Percentiles rank a stretch among this genome's conserved stretches.
These are phyloP conservation scores for Ceratotherium simum DNA, from an alignment of 2,113 vertebrate genomes.

Conservation along the genomic window DNA sequence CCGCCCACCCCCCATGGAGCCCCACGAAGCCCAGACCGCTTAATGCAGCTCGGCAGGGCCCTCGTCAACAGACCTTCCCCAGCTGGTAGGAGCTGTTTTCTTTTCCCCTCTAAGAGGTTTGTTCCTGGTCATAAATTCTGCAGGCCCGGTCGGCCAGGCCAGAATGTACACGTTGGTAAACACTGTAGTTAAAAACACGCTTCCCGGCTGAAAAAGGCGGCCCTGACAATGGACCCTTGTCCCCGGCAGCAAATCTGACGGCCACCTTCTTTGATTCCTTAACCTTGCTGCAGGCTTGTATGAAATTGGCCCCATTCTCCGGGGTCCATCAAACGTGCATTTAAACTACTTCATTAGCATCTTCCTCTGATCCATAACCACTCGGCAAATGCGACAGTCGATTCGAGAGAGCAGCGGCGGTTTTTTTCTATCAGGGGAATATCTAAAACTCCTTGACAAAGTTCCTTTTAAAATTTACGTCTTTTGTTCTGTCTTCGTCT, in stretches of 20 bases:
- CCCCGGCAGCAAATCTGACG: slow-evolving; percentile 75
- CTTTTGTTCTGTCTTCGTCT: slow-evolving; percentile 86
- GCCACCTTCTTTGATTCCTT: slow-evolving; percentile 86
- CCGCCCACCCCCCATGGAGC: slow-evolving; percentile 79
- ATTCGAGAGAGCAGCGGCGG: slow-evolving; percentile 74
- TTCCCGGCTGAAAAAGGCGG: slow-evolving; percentile 81
- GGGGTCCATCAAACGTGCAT: slow-evolving; percentile 86
- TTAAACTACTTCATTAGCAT: slow-evolving; percentile 87
- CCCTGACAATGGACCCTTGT: slow-evolving; percentile 86
- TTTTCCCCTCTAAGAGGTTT: slow-evolving; percentile 80
- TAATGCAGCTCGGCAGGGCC: slow-evolving; percentile 75
- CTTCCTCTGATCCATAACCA: slow-evolving; percentile 73
- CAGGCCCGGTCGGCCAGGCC: slow-evolving; percentile 69
- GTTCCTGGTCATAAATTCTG: slow-evolving; percentile 88
- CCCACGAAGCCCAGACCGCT: slow-evolving; percentile 72
- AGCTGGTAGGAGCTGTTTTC: slow-evolving; percentile 67
- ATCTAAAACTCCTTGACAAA: slow-evolving; percentile 88
- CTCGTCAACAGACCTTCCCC: slow-evolving; percentile 55
- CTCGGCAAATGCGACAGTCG: slow-evolving; percentile 72
- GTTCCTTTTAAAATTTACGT: slow-evolving; percentile 87
- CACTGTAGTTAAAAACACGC: slow-evolving; percentile 83
- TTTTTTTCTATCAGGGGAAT: slow-evolving; percentile 84
- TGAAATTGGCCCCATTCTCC: slow-evolving; percentile 83
- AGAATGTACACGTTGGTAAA: slow-evolving; percentile 82
- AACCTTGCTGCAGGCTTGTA: slow-evolving; percentile 85